Percentiles rank a stretch among this genome's conserved stretches.
phyloP scores from a whole-genome alignment of 2,888 invertebrate species.

The Cheilosia impressa region DNA sequence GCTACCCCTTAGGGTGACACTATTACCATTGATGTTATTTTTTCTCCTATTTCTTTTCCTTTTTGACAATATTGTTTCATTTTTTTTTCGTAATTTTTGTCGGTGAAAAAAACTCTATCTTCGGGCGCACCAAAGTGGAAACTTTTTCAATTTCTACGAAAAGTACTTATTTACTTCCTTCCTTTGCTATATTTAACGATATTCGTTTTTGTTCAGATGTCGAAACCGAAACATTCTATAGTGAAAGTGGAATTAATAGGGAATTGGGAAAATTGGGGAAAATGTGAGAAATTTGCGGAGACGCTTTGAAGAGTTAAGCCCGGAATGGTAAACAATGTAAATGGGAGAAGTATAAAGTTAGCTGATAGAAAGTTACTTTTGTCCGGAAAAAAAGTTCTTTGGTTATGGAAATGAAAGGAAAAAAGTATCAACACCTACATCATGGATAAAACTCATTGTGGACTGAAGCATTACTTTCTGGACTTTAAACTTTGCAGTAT shows the following conservation, averaged over 20 bases:
- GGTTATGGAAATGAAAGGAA: too few species aligned
- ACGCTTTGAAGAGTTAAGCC: conserved; percentile 58
- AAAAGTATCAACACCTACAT: neutral
- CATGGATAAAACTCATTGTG: too few species aligned
- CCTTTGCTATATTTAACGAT: conserved; percentile 1
- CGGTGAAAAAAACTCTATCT: conserved; percentile 46
- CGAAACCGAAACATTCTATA: conserved; percentile 45
- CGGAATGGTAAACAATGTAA: conserved; percentile 47
- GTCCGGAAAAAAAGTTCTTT: neutral
- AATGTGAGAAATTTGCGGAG: conserved; percentile 40
- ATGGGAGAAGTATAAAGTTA: conserved; percentile 35
- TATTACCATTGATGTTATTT: neutral
- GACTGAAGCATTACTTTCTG: too few species aligned
- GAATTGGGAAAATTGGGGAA: conserved; percentile 50
- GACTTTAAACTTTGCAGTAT: too few species aligned
- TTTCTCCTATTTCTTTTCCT: neutral
- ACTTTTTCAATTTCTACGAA: conserved; percentile 71
- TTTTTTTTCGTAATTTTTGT: neutral
- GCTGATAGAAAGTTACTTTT: conserved; percentile 33
- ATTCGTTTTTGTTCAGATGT: conserved; percentile 52
- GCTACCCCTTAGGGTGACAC: too few species aligned
- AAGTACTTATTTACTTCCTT: conserved; percentile 66
- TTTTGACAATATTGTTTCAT: neutral
- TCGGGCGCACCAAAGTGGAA: conserved; percentile 51
- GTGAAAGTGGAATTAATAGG: conserved; percentile 55